Base-by-base conservation (phyloP, 1,140 invertebrate genomes). In the Drosophila virilis region DNA sequence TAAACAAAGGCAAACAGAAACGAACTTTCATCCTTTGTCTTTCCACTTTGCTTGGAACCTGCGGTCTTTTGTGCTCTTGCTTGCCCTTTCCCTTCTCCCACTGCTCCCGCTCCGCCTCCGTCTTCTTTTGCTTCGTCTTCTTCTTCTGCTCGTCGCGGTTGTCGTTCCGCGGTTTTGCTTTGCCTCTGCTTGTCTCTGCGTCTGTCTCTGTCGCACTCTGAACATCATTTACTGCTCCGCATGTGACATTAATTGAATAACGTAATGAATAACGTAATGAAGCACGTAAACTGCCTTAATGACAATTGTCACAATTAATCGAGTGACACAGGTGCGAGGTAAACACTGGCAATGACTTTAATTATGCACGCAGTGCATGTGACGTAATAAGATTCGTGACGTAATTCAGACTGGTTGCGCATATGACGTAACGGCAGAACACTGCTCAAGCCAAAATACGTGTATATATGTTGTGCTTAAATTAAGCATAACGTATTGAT, bases 181-280 rank as follows among this genome's bases (percentile, higher is more conserved):
- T 28, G 9, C 8, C 32, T 6, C 50, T 54, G 9, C 6, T 38
- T 13, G 2, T 22, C 10, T 3, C 3, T 33, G 22, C 28, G 12
- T 6, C 48, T 32, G 13, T 12, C 12, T 15, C 22, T 15, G 1
- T 35, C 6, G 17, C 22, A 28, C 22, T 4, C 45, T 35, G 22
- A 3, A 12, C 28, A 62, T 70, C 50, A 40, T 70, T 70, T 51
- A 55, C 48, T 46, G 46, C 52, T 52, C 70, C 22, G 70, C 64
- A 43, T 66, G 48, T 73, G 70, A 73, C 70, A 55, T 60, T 73
- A 73, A 73, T 73, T 73, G 70, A 73, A 73, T 73, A 68, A 73
- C 70, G 64, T 73, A 73, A 73, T 73, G 70, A 73, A 73, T 73
- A 73, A 68, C 70, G 64, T 73, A 73, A 68, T 73, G 70, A 73